These are phyloP conservation scores for Cyphomyrus plagiostoma DNA, from an alignment of 2,113 vertebrate species.

Conservation along the genomic window DNA sequence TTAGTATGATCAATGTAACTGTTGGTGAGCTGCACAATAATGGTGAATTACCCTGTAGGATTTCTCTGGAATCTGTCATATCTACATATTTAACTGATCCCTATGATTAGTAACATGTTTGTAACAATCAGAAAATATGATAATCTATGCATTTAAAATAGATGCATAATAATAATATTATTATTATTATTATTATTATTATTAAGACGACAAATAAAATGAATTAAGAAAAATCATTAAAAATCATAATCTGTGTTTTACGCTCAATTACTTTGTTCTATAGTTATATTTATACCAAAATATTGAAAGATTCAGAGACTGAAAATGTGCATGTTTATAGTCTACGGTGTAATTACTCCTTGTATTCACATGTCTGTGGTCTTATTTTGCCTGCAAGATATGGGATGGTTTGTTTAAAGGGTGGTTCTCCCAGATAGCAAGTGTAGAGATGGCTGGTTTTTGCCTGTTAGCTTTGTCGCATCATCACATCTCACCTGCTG, in stretches of 20 bases:
- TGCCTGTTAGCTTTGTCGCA: slow-evolving; percentile 17
- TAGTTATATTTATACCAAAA: neutral
- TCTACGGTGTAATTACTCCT: neutral
- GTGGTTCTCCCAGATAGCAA: neutral
- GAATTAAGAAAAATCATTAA: too few species aligned
- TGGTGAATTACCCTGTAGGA: neutral
- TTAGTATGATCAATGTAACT: neutral
- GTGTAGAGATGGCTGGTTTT: slow-evolving; percentile 6
- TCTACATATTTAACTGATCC: neutral
- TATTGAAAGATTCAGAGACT: neutral
- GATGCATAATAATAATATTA: neutral
- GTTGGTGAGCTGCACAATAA: neutral
- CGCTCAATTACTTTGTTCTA: neutral
- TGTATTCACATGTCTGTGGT: neutral
- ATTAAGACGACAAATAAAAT: too few species aligned
- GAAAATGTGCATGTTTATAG: neutral
- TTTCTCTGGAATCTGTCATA: neutral
- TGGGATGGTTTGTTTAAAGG: slow-evolving; percentile 3
- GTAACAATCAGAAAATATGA: neutral
- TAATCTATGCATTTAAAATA: neutral
- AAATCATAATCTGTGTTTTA: neutral
- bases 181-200: too few species aligned
- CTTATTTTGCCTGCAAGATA: neutral
- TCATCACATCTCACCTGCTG: slow-evolving; percentile 22
- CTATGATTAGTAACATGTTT: neutral